Evolutionary conservation across 2,113 vertebrate genomes (phyloP).

Genomic region (Pteropus alecto): DNA sequence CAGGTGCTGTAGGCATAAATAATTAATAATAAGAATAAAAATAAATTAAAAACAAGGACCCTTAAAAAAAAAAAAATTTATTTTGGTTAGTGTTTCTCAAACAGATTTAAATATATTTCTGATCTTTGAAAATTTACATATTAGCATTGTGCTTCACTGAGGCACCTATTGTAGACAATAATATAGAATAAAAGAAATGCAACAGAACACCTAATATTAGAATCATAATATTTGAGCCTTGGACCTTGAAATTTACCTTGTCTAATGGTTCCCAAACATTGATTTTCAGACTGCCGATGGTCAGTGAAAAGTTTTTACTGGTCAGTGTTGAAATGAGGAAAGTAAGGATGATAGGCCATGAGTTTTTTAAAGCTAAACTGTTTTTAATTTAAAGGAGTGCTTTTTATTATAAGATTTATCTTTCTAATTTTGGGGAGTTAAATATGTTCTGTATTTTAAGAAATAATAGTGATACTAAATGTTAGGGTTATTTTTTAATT

Average conservation of each 20-base stretch:
- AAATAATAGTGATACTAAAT: slow-evolving; percentile 36
- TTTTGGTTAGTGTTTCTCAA: not conserved
- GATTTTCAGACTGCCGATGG: not conserved
- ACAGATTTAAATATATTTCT: not conserved
- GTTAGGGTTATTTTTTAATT: not conserved
- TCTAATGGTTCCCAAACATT: not conserved
- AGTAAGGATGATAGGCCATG: not conserved
- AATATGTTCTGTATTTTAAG: not conserved
- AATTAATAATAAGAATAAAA: no score
- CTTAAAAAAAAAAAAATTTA: no score
- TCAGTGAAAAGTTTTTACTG: not conserved
- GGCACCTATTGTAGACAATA: not conserved
- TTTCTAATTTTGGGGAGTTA: not conserved
- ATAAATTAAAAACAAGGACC: no score
- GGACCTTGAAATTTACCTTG: slow-evolving; percentile 17
- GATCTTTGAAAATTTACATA: not conserved
- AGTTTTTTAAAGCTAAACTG: not conserved
- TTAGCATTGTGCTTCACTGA: not conserved
- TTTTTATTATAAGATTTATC: not conserved
- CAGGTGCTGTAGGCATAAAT: no score
- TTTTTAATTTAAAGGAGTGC: not conserved
- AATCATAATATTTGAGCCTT: not conserved
- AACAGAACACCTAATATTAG: slow-evolving; percentile 9
- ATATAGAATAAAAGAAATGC: not conserved
- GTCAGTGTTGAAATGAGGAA: not conserved